Conservation (phyloP, 2,113 vertebrate genomes). For the Etheostoma cragini region DNA sequence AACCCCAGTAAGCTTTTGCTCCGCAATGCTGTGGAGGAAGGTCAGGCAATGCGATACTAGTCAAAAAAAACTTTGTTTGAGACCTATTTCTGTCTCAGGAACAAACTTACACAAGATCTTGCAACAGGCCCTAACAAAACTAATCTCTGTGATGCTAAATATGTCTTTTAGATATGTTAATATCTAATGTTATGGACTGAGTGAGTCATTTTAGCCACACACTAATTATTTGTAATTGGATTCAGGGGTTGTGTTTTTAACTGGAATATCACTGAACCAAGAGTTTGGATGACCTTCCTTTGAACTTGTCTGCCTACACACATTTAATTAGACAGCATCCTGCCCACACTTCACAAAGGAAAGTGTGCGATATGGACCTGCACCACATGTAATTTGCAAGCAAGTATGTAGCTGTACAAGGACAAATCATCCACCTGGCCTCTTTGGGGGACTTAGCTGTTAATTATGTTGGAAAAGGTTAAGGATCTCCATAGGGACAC, state of each 20-base stretch:
- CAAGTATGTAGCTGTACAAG: not conserved
- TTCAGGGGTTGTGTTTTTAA: not conserved
- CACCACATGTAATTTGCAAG: not conserved
- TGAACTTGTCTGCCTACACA: constrained; percentile 38
- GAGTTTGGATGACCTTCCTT: constrained; percentile 21
- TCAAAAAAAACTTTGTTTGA: no score
- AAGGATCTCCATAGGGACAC: not conserved
- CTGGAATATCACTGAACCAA: not conserved
- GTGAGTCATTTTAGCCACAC: not conserved
- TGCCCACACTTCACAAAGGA: not conserved
- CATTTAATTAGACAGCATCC: constrained; percentile 18
- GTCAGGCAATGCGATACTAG: no score
- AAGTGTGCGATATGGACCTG: constrained; percentile 4
- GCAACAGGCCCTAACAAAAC: no score
- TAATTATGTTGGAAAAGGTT: not conserved
- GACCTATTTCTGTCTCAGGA: no score
- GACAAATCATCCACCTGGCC: not conserved
- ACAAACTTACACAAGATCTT: no score
- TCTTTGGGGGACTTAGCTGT: not conserved
- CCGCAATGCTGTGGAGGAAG: no score
- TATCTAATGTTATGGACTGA: no score
- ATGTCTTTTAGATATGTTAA: no score
- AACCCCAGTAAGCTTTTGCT: no score
- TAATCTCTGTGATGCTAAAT: no score
- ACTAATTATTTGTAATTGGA: not conserved